These are phyloP conservation scores for Plebejus argus DNA, from an alignment of 2,888 invertebrate genomes.

Conservation along the genomic window DNA sequence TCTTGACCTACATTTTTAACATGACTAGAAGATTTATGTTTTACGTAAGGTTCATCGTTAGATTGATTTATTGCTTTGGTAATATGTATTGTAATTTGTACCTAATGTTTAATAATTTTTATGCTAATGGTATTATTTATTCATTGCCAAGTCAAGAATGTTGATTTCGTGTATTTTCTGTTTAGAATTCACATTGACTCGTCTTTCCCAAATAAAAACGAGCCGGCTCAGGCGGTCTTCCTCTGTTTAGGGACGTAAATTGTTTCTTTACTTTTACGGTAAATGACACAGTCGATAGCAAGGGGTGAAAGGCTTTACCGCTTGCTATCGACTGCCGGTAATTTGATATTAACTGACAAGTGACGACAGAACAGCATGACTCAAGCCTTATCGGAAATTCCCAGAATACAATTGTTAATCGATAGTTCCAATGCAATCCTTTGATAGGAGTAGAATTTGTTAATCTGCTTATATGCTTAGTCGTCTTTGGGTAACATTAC, in stretches of 20 bases:
- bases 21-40: background rate
- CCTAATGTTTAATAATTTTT: too few species aligned
- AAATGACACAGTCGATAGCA: too few species aligned
- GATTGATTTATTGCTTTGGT: background rate
- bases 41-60: background rate
- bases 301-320: too few species aligned
- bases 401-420: background rate
- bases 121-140: background rate
- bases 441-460: background rate
- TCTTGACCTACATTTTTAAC: conserved; percentile 11
- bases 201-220: background rate
- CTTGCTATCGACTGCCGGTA: background rate
- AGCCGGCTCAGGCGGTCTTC: too few species aligned
- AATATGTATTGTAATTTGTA: background rate
- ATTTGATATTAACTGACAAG: background rate
- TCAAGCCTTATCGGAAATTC: background rate
- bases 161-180: background rate
- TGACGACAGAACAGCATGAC: background rate
- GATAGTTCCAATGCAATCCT: background rate
- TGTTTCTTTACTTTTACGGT: background rate
- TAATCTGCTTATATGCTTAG: background rate
- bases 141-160: background rate
- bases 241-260: background rate
- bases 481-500: background rate
- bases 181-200: background rate